Conservation (phyloP, 2,888 invertebrate species). For the Acronicta psi region DNA sequence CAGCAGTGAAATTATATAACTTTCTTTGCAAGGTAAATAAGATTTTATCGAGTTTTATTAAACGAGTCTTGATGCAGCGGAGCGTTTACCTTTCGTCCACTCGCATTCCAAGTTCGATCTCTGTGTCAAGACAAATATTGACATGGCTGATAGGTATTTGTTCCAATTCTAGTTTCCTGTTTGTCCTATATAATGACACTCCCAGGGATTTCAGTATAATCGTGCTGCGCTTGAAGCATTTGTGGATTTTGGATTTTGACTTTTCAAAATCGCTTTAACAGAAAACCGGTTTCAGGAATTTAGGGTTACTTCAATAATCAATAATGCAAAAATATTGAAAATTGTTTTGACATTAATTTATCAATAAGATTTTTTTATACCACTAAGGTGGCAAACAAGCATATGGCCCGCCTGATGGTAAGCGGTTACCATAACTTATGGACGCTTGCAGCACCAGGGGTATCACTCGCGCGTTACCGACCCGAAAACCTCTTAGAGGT, state of each 20-base stretch:
- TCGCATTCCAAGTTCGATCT: conserved; percentile 14
- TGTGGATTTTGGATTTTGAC: neutral
- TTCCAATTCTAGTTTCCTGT: conserved; percentile 19
- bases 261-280: neutral
- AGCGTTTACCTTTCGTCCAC: conserved; percentile 2
- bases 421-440: too few relatives aligned
- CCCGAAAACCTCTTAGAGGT: too few relatives aligned
- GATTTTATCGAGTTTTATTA: neutral
- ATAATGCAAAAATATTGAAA: too few relatives aligned
- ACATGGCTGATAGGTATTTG: conserved; percentile 37
- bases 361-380: too few relatives aligned
- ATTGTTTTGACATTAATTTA: too few relatives aligned
- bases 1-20: neutral
- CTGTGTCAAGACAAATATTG: conserved; percentile 27
- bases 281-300: too few relatives aligned
- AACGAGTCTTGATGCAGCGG: neutral
- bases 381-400: too few relatives aligned
- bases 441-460: too few relatives aligned
- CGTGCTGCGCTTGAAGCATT: neutral
- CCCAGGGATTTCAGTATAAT: conserved; percentile 4
- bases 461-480: too few relatives aligned
- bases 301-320: too few relatives aligned
- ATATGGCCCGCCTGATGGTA: too few relatives aligned
- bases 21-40: conserved; percentile 1
- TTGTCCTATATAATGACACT: conserved; percentile 26